Evolutionary conservation across 2,797 vertebrate genomes (phyloP).

Genomic region (Peromyscus attwateri): DNA sequence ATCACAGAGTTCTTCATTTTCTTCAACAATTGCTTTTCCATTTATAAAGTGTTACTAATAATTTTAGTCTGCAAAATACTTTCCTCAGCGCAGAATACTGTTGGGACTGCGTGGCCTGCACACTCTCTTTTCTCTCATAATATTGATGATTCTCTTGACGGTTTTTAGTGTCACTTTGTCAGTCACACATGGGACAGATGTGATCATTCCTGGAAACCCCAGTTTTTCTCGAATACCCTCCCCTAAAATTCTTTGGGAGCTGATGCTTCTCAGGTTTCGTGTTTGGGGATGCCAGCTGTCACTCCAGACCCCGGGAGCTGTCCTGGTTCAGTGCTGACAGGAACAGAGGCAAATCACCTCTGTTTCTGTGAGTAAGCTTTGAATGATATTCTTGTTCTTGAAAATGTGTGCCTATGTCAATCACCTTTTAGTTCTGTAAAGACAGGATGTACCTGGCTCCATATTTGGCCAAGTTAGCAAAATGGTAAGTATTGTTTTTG

Average conservation of each 20-base stretch:
- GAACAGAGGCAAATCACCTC: background rate
- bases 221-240: background rate
- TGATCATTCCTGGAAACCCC: background rate
- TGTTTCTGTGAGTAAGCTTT: background rate
- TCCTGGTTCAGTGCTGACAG: background rate
- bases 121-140: background rate
- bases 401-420: background rate
- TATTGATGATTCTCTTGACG: background rate
- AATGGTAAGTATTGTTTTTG: background rate
- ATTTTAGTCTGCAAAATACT: constrained; percentile 49
- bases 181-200: background rate
- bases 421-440: background rate
- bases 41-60: constrained; percentile 63
- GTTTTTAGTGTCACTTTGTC: background rate
- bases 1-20: constrained; percentile 53
- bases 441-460: background rate
- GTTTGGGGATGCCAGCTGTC: background rate
- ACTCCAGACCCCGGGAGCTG: background rate
- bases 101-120: background rate
- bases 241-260: background rate
- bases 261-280: background rate
- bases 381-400: background rate
- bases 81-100: constrained; percentile 5
- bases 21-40: constrained; percentile 65
- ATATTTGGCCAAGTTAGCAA: background rate